These are phyloP conservation scores for Phaethornis superciliosus DNA, from an alignment of 2,113 vertebrate species.

Conservation along the genomic window DNA sequence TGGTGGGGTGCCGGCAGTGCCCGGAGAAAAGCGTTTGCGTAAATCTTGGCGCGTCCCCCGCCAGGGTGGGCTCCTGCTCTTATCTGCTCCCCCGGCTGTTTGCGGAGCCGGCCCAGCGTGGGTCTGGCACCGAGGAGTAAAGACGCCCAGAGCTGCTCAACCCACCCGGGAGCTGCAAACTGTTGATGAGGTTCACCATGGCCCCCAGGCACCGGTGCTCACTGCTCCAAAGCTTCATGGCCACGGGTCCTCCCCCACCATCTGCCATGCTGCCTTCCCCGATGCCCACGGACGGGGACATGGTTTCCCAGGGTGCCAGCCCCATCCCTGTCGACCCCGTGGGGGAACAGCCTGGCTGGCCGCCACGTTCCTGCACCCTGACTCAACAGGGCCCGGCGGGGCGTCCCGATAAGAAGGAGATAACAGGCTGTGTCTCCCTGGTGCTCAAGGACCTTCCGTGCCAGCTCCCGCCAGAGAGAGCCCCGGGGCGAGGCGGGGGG, in stretches of 20 bases:
- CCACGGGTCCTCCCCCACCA: rapidly evolving
- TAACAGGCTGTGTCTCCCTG: neutral
- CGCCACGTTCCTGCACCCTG: constrained; percentile 51
- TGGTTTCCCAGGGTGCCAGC: neutral
- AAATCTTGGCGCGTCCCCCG: neutral
- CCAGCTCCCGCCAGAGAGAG: neutral
- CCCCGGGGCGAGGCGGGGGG: neutral
- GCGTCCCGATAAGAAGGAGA: constrained; percentile 42
- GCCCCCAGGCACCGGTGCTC: too few species aligned
- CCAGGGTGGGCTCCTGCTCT: neutral
- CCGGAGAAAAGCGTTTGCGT: neutral
- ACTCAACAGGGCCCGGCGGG: constrained; percentile 40
- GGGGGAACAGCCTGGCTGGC: constrained; percentile 13
- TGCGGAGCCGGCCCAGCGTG: constrained; percentile 33
- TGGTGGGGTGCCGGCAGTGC: neutral
- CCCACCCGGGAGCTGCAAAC: neutral
- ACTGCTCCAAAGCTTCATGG: neutral
- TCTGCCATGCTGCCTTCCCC: neutral
- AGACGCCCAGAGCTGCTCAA: neutral
- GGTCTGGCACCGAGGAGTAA: neutral
- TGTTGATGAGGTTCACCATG: neutral
- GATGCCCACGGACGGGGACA: rapidly evolving
- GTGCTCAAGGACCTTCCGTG: constrained; percentile 25
- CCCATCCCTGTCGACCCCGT: too few species aligned
- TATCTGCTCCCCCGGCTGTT: neutral